Conservation (phyloP, 2,888 invertebrate genomes). For the Drosophila greeni region DNA sequence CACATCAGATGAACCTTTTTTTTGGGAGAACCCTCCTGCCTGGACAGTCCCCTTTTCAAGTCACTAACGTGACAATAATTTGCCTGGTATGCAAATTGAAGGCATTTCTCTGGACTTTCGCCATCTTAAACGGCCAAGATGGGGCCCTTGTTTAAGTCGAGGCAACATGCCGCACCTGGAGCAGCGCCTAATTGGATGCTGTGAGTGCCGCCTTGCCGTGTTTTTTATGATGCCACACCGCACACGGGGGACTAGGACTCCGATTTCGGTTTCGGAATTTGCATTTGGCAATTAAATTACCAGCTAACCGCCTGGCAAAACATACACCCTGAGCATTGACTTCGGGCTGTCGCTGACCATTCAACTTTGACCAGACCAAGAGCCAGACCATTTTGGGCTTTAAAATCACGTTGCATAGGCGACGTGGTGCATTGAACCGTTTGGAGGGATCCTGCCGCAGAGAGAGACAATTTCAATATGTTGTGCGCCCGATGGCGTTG, state of each 20-base stretch:
- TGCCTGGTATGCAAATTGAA: constrained; percentile 14
- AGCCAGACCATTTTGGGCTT: constrained; percentile 14
- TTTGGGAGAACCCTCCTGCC: background rate
- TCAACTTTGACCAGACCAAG: constrained; percentile 42
- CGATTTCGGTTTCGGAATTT: constrained; percentile 16
- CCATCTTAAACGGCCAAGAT: constrained; percentile 8
- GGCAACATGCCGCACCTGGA: constrained; percentile 22
- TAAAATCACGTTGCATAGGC: constrained; percentile 32
- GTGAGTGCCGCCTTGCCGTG: constrained; percentile 6
- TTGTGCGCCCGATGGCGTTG: constrained; percentile 34
- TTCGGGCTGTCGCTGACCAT: constrained; percentile 27
- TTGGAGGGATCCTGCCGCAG: background rate
- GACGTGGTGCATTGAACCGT: constrained; percentile 29
- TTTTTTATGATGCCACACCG: constrained; percentile 27
- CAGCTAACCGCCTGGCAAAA: constrained; percentile 31
- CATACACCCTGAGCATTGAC: constrained; percentile 26
- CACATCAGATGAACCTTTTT: constrained; percentile 10
- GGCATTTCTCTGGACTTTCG: constrained; percentile 7
- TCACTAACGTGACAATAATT: constrained; percentile 15
- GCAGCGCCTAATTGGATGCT: constrained; percentile 25
- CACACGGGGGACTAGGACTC: constrained; percentile 4
- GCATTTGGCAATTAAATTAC: constrained; percentile 45
- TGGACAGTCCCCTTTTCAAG: constrained; percentile 10
- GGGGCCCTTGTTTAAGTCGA: constrained; percentile 2
- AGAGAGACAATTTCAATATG: constrained; percentile 43